Conservation (phyloP, 2,113 vertebrate species). For the Pogonocichla stellata region DNA sequence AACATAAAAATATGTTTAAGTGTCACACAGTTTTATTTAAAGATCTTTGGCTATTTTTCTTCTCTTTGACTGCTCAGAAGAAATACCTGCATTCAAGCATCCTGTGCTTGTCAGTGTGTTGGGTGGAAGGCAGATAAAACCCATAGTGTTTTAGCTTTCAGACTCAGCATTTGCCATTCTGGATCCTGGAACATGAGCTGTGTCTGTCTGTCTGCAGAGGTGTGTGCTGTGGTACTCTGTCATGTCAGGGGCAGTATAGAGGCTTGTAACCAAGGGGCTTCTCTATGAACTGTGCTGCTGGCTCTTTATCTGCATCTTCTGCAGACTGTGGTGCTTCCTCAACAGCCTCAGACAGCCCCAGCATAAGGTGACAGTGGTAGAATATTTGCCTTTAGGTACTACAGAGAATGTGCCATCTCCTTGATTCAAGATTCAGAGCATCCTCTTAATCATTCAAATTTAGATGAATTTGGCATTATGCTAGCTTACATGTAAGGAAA, state of each 20-base stretch:
- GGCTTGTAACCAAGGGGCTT: background rate
- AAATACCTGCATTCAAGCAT: background rate
- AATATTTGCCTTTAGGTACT: background rate
- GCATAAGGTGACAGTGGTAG: fast-evolving
- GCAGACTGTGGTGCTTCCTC: background rate
- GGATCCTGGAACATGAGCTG: background rate
- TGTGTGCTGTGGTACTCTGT: background rate
- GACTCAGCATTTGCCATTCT: background rate
- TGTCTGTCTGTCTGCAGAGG: background rate
- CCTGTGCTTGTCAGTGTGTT: background rate
- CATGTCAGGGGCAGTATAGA: background rate
- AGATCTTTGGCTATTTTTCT: background rate
- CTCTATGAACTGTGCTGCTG: background rate
- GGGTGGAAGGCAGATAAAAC: background rate
- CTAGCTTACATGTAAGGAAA: background rate
- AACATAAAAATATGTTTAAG: background rate
- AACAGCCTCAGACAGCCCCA: background rate
- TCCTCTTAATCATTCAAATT: background rate
- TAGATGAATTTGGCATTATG: background rate
- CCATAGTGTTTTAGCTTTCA: background rate
- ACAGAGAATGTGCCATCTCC: background rate
- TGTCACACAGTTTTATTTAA: background rate
- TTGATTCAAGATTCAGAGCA: background rate
- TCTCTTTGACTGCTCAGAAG: background rate
- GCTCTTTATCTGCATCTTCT: background rate